phyloP scores from a whole-genome alignment of 2,113 vertebrate species.

The Platycercus adscitus region DNA sequence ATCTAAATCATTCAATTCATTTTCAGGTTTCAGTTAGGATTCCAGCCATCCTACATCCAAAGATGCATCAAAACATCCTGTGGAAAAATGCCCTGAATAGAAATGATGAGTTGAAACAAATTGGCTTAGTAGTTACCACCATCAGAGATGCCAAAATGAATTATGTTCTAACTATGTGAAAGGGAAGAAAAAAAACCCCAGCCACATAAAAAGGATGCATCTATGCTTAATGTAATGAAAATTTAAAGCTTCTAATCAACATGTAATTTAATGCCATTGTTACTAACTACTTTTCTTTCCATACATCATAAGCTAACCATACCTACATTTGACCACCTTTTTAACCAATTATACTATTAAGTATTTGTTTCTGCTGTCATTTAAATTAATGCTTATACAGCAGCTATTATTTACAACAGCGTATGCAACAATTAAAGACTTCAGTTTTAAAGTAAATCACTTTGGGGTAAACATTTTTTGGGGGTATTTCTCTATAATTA shows the following conservation, averaged over 20 bases:
- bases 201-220: constrained; percentile 14
- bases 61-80: constrained; percentile 64
- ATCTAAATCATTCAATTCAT: constrained; percentile 16
- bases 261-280: not conserved
- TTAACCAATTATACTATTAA: not conserved
- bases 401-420: not conserved
- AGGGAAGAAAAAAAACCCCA: not conserved
- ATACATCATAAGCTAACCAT: not conserved
- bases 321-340: not conserved
- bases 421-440: not conserved
- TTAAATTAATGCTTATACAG: not conserved
- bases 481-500: not conserved
- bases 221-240: constrained; percentile 59
- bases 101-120: constrained; percentile 72
- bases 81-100: constrained; percentile 16
- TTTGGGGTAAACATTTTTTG: not conserved
- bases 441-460: not conserved
- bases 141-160: constrained; percentile 47
- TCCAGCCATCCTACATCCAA: constrained; percentile 36
- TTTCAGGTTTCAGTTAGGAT: constrained; percentile 63
- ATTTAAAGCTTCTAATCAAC: not conserved
- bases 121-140: constrained; percentile 64
- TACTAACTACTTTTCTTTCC: not conserved
- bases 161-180: not conserved
- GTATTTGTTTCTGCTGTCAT: not conserved